Base-by-base conservation (phyloP, 2,113 vertebrate species). In the Vulpes vulpes region DNA sequence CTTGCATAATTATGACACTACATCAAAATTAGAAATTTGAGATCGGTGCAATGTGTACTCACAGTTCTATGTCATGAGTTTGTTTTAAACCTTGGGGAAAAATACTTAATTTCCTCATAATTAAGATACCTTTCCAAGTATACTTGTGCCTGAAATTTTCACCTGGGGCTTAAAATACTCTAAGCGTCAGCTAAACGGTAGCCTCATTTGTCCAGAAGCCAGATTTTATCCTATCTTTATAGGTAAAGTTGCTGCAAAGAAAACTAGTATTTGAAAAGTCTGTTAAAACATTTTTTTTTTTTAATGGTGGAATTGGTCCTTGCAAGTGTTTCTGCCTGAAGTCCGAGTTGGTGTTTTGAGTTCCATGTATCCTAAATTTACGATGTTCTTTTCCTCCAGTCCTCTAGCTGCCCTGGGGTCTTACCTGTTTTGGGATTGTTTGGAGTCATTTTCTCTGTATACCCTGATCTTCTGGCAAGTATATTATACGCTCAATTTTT, bases 191-290 rank as follows among this genome's bases (percentile, higher is more conserved):
- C 38, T 90, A 74, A 60, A 89, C 71, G 80, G 76, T 51, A 84
- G 69, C 22, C 32, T 89, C 49, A 62, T 92, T 96, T 96, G 74
- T 95, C 76, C 57, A 94, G 94, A 30, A 94, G 67, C 59, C 89
- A 94, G 74, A 94, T 95, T 95, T 80, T 71, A 96, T 89, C 76
- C 53, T 96, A 86, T 95, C 93, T 97, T 95, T 92, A 69, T 76
- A 93, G 82, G 38, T 94, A 83, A 95, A 93, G 27, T 91, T 95
- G 65, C 30, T 69, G 3, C 30, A 93, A 92, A 96, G 51, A 76
- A 85, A 94, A 85, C 27, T 59, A 38, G 25, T 57, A 78, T 85
- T 89, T 79, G 53, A 89, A 60, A 96, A 92, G 51, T 90, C 9
- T 35, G 76, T 38, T 73, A 74, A 96, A 96, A 79, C 51, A 81